Base-by-base conservation (phyloP, 2,113 vertebrate genomes). In the Tretioscincus oriximinensis region DNA sequence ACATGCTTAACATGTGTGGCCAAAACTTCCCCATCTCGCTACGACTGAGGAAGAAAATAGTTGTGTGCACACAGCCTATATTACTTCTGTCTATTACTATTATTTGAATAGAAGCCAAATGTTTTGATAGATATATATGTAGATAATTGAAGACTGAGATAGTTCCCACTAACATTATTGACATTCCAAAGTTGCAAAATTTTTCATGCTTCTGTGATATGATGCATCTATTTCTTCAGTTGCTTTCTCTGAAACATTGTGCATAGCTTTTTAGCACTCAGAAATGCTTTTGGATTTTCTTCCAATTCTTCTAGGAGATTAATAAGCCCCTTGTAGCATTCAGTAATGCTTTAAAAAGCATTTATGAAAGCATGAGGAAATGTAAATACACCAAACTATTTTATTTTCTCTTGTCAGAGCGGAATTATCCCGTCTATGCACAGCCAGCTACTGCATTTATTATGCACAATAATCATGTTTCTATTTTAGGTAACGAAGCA, bases 401-500 rank as follows among this genome's bases (percentile, higher is more conserved):
- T 79, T 79, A 74, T 79, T 76, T 84, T 84, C 65, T 76, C 77
- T 84, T 75, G 77, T 84, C 72, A 76, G 82, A 75, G 12, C 41
- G 70, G 82, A 80, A 79, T 84, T 80, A 84, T 64, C 72, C 66
- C 70, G 72, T 64, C 82, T 79, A 54, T 5, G 41, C 66, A 64
- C 66, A 80, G 82, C 82, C 63, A 64, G 45, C 24, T 75, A 9
- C 54, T 54, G 8, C 41, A 75, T 80, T 84, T 80, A 70, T 68
- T 75, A 84, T 76, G 73, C 65, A 70, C 72, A 74, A 80, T 70
- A 76, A 84, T 80, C 65, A 69, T 75, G 77, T 49, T 58, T 80
- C 82, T 84, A 84, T 84, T 75, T 75, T 84, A 84, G 77, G 54
- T 84, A 84, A 84, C 18, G 54, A 80, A 80, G 82, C 65, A 84